phyloP scores from a whole-genome alignment of 2,113 vertebrate genomes.

The Chloroceryle aenea region DNA sequence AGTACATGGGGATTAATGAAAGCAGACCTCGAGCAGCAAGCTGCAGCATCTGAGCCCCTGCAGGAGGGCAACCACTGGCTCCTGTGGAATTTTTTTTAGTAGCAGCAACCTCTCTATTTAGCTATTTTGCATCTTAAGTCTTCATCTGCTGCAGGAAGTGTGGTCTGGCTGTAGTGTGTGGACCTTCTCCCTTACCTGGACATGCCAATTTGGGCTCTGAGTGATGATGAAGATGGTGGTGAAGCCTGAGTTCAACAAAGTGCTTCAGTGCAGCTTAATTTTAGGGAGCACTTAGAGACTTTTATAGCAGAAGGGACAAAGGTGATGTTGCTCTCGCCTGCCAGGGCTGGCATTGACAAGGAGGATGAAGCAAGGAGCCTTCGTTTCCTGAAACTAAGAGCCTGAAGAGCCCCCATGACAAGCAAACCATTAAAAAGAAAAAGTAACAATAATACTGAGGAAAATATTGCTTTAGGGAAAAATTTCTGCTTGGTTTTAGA shows the following conservation, averaged over 20 bases:
- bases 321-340: accelerated
- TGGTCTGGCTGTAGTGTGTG: accelerated
- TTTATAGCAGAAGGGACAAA: neutral
- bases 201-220: neutral
- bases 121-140: neutral
- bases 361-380: neutral
- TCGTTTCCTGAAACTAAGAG: neutral
- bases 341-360: neutral
- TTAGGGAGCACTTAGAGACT: neutral
- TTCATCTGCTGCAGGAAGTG: neutral
- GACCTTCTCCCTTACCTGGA: neutral
- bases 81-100: neutral
- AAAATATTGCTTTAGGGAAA: slow-evolving; percentile 40
- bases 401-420: neutral
- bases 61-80: neutral
- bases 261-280: neutral
- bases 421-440: neutral
- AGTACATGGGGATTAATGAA: accelerated
- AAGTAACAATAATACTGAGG: neutral
- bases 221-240: neutral
- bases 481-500: slow-evolving; percentile 28
- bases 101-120: neutral
- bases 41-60: neutral
- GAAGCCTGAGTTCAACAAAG: neutral
- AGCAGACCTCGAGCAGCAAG: neutral